phyloP scores from a whole-genome alignment of 2,888 invertebrate genomes.

The Petrolisthes manimaculis region DNA sequence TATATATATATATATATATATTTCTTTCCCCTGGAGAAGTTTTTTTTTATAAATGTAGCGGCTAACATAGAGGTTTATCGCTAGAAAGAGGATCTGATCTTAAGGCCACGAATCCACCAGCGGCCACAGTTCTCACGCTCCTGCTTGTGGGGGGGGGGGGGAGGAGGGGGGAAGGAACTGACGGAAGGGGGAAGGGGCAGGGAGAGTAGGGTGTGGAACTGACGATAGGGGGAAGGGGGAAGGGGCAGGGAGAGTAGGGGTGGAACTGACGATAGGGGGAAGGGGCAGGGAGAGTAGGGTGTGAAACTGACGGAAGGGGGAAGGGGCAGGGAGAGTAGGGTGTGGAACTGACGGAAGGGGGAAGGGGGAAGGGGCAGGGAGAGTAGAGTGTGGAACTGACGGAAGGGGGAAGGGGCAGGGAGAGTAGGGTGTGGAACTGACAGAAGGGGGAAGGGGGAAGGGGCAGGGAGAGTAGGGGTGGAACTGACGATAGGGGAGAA shows the following conservation, averaged over 20 bases:
- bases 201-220: not conserved
- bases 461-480: not conserved
- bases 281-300: not conserved
- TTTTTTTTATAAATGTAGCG: too few species aligned
- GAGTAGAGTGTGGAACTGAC: not conserved
- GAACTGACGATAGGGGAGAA: not conserved
- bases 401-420: not conserved
- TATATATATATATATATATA: too few species aligned
- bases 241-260: not conserved
- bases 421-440: not conserved
- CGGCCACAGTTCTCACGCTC: constrained; percentile 3
- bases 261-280: not conserved
- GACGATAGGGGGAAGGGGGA: not conserved
- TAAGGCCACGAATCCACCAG: not conserved
- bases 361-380: not conserved
- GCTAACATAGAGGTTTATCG: not conserved
- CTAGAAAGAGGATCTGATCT: not conserved
- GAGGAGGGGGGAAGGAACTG: constrained; percentile 5
- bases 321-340: constrained; percentile 4
- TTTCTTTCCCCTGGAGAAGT: too few species aligned
- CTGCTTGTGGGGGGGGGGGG: not conserved
- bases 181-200: not conserved
- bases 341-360: not conserved
- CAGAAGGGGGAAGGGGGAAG: not conserved
- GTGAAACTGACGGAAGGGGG: not conserved